Evolutionary conservation across 2,888 invertebrate species (phyloP), one percentile per base, ranked within the genome.

Genomic region (Thecocarcelia acutangulata): DNA sequence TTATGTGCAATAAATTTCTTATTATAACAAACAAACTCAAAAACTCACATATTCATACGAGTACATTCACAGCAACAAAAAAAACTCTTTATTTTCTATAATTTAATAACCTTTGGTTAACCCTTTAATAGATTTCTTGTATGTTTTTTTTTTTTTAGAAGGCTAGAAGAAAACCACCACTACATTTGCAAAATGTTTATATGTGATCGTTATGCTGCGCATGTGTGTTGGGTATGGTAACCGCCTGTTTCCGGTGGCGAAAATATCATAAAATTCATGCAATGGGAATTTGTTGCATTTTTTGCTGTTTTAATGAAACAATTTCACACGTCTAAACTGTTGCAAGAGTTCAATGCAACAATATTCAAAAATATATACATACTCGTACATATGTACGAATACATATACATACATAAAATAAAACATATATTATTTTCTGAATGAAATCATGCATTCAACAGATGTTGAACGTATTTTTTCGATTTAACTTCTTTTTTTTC

Each of bases 171-270:
- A n/a, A 11, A 13, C 40, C 42, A 73, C 40, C 6, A 48, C 40
- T 28, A 66, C 48, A 58, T 28, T 28, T 56, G 56, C 17, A 54
- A 42, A 58, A 58, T 46, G 50, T 28, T 9, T 48, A 19, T 56
- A 59, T 68, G 52, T 42, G 15, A 17, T 19, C 12, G 59, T 50
- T 58, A 11, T 59, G 61, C 54, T 59, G 61, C 59, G 63, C 69
- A 77, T 63, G 63, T 70, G 69, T 59, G 56, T 63, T 59, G 48
- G 61, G 15, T 40, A 74, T 78, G 58, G 74, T 74, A 82, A 74
- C 73, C 82, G 82, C 78, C 82, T 74, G 82, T 82, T 82, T 82
- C 82, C 82, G 82, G 82, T 78, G 78, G 74, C 77, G 69, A 82
- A 73, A 63, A 69, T 19, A 12, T 74, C 74, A 58, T 74, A 17